phyloP scores from a whole-genome alignment of 2,113 vertebrate genomes.

The Thamnaconus septentrionalis region DNA sequence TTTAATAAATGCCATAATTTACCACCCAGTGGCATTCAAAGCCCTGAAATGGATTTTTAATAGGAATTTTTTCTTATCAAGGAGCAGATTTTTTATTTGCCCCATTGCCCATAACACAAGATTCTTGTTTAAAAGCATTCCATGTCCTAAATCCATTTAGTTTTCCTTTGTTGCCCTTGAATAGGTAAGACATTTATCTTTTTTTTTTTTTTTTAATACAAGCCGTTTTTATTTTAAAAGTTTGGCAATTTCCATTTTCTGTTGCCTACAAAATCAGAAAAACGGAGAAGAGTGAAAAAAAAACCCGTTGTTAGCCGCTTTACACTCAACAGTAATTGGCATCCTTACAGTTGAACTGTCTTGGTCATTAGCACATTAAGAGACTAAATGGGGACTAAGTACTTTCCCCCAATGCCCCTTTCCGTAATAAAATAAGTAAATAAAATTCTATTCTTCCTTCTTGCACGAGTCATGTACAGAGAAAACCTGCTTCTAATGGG shows the following conservation, averaged over 20 bases:
- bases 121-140: conserved; percentile 13
- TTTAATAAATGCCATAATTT: conserved; percentile 25
- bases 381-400: too few species aligned
- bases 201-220: conserved; percentile 18
- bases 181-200: conserved; percentile 12
- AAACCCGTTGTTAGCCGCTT: too few species aligned
- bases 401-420: too few species aligned
- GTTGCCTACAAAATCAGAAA: background rate
- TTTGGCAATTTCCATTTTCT: conserved; percentile 16
- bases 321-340: too few species aligned
- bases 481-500: conserved; percentile 20
- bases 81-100: conserved; percentile 28
- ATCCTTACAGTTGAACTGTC: too few species aligned
- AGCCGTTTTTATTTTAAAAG: too few species aligned
- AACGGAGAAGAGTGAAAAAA: too few species aligned
- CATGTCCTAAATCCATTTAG: conserved; percentile 18
- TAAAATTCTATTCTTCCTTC: too few species aligned
- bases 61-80: conserved; percentile 38
- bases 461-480: too few species aligned
- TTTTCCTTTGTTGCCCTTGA: background rate
- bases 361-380: too few species aligned
- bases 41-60: conserved; percentile 48
- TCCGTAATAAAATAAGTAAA: too few species aligned
- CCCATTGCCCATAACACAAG: conserved; percentile 22
- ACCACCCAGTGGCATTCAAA: conserved; percentile 17